A percentile compares a stretch with the other conserved stretches of the same genome.
These are phyloP conservation scores for Camponotus vicinus DNA, from an alignment of 1,140 invertebrate species.

Conservation along the genomic window DNA sequence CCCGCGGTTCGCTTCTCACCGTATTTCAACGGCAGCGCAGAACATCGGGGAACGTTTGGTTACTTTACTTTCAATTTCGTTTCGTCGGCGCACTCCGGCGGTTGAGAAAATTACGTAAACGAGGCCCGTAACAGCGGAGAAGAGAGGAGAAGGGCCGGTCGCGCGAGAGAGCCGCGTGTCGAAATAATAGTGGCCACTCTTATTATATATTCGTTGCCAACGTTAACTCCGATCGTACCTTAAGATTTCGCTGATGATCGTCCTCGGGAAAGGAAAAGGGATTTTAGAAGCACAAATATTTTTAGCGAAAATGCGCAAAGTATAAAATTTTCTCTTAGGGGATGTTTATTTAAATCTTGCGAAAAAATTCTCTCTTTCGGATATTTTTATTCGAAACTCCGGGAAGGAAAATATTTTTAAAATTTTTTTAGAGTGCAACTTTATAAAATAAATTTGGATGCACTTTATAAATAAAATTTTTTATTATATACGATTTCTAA, in stretches of 20 bases:
- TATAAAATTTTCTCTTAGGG: neutral
- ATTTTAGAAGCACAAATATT: neutral
- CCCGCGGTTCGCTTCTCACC: neutral
- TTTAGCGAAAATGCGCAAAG: neutral
- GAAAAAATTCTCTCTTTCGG: neutral
- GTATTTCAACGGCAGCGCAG: conserved; percentile 58
- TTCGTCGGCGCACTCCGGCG: conserved; percentile 79
- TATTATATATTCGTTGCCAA: conserved; percentile 75
- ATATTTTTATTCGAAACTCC: neutral
- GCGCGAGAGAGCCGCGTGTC: conserved; percentile 78
- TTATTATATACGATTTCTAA: too few species aligned
- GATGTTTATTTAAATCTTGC: neutral
- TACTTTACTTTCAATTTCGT: conserved; percentile 86
- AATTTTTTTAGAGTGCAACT: too few species aligned
- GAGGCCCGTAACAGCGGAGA: conserved; percentile 42
- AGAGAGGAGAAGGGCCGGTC: conserved; percentile 65
- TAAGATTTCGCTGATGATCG: conserved; percentile 2
- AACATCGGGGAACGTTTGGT: conserved; percentile 80
- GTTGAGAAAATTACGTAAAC: conserved; percentile 75
- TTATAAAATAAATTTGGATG: too few species aligned
- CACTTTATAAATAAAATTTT: too few species aligned
- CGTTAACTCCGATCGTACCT: neutral
- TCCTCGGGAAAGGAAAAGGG: neutral
- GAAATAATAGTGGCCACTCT: conserved; percentile 84
- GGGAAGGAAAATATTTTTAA: too few species aligned